phyloP scores from a whole-genome alignment of 2,113 vertebrate genomes.

The Circaetus gallicus region DNA sequence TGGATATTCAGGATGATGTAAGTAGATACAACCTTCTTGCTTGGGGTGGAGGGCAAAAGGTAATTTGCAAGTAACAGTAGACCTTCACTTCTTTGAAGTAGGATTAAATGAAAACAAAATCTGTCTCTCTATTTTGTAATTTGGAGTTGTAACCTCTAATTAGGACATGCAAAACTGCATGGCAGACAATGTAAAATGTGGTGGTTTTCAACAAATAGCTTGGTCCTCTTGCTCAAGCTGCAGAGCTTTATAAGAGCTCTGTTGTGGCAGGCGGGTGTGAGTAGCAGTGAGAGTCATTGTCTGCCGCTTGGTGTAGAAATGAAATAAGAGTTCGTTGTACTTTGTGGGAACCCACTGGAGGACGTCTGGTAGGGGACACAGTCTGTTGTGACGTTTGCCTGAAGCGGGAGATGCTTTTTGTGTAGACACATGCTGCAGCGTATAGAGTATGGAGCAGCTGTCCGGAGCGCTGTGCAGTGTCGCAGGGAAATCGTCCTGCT shows the following conservation, averaged over 20 bases:
- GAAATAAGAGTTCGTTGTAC: neutral
- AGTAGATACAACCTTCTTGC: conserved; percentile 68
- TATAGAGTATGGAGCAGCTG: neutral
- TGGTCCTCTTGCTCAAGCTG: neutral
- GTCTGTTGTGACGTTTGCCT: neutral
- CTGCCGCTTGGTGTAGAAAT: neutral
- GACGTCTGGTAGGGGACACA: neutral
- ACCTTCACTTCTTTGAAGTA: neutral
- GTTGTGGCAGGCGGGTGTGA: neutral
- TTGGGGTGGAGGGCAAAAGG: neutral
- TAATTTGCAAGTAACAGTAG: neutral
- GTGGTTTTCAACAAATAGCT: neutral
- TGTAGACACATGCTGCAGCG: neutral
- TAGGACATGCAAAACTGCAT: neutral
- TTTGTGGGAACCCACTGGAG: neutral
- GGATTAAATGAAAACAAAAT: neutral
- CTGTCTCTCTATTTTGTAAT: neutral
- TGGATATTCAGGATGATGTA: conserved; percentile 96
- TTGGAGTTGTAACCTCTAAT: neutral
- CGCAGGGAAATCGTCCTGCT: fast-evolving
- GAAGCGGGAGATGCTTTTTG: neutral
- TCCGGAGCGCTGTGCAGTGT: fast-evolving
- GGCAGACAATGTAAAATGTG: neutral
- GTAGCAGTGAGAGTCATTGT: neutral
- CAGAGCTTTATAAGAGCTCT: neutral